Conservation (phyloP, 1,140 invertebrate species). For the Rhynchophorus ferrugineus region DNA sequence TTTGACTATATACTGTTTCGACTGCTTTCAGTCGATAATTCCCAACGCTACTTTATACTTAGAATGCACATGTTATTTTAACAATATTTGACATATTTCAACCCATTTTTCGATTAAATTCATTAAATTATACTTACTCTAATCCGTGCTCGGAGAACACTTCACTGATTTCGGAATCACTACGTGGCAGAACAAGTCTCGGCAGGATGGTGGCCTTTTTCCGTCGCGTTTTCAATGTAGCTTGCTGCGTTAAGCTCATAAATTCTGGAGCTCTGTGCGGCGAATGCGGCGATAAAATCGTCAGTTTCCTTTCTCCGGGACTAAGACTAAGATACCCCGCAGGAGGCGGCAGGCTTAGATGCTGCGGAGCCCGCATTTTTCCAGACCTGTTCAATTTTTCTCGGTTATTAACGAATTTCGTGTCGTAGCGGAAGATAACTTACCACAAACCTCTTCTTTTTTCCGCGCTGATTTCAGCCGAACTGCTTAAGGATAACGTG, state of each 20-base stretch:
- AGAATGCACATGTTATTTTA: too few species aligned
- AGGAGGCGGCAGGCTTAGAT: constrained; percentile 59
- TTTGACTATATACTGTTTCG: too few species aligned
- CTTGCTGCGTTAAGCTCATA: constrained; percentile 49
- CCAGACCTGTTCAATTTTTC: constrained; percentile 41
- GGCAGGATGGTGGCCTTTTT: constrained; percentile 68
- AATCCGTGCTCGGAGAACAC: constrained; percentile 53
- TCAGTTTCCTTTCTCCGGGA: constrained; percentile 53
- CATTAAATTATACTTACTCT: constrained; percentile 48
- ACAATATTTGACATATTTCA: too few species aligned
- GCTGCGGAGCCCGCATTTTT: constrained; percentile 50
- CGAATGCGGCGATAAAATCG: constrained; percentile 67
- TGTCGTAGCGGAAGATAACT: not conserved
- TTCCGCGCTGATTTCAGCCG: constrained; percentile 45
- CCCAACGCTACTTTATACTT: too few species aligned
- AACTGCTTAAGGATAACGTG: constrained; percentile 36
- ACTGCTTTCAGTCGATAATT: too few species aligned
- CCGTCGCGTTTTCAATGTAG: constrained; percentile 54
- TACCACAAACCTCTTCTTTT: constrained; percentile 53
- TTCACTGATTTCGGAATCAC: constrained; percentile 58
- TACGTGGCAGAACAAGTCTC: constrained; percentile 63
- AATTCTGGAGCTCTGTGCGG: constrained; percentile 53
- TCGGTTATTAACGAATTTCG: constrained; percentile 1
- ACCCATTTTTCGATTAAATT: too few species aligned
- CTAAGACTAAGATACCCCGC: constrained; percentile 44